Evolutionary conservation across 2,888 invertebrate species (phyloP), one percentile per base, ranked within the genome.

Genomic region (Stratiomys singularior): DNA sequence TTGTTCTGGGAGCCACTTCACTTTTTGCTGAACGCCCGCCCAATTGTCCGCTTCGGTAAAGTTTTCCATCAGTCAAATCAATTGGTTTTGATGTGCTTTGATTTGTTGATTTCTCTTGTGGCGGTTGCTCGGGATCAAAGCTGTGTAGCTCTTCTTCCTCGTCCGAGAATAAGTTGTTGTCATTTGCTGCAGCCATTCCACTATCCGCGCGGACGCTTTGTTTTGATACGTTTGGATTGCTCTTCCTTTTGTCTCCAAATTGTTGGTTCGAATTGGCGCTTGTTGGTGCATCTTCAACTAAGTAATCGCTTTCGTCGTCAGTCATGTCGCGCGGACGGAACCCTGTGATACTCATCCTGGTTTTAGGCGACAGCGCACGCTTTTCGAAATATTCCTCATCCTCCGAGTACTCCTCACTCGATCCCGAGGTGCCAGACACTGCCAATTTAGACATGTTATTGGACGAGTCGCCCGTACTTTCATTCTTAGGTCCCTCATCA

Each of bases 261-360:
- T n/a, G n/a, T n/a, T n/a, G n/a, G n/a, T n/a, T n/a, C n/a, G n/a
- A n/a, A n/a, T n/a, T 4, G 52, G 4, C 15, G 15, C 15, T 52
- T 13, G 4, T 15, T 52, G 52, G 2, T 13, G 15, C 52, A 4
- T 52, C 52, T 4, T 21, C 2, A 0, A 1, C 23, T 0, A 27
- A 27, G 18, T 46, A 30, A 11, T 80, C 82, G 5, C 82, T 83
- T 46, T 82, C 82, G 5, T 83, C 84, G 47, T 82, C 81, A 0
- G 81, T 76, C 0, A 85, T 77, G 64, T 86, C 85, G 1, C 79
- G 72, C 0, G 85, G 86, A 1, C 85, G 83, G n/a, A 85, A 79
- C 0, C 87, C 86, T 0, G 86, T 86, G 1, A 86, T 86, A 63
- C 86, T 86, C 85, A 85, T 85, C 0, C 87, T 82, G 0, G 87